Conservation (phyloP, 2,888 invertebrate genomes). For the Lamellibrachia satsuma region DNA sequence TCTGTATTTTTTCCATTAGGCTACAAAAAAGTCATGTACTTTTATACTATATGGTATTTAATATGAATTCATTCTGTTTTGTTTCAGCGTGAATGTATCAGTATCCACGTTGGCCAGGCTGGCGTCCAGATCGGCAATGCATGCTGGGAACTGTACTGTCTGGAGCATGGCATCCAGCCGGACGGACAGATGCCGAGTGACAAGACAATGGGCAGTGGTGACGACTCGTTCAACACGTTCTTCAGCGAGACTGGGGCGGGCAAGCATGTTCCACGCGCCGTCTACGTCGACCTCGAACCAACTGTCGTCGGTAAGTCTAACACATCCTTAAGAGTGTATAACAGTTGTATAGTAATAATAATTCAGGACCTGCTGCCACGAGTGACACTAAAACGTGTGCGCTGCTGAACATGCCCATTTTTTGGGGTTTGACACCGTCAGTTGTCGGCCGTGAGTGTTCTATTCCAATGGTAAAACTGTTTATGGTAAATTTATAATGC, state of each 20-base stretch:
- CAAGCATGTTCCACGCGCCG: slow-evolving; percentile 90
- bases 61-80: slow-evolving; percentile 41
- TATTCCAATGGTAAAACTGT: too few species aligned
- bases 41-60: not conserved
- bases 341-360: too few species aligned
- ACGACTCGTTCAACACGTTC: slow-evolving; percentile 87
- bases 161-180: slow-evolving; percentile 70
- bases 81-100: slow-evolving; percentile 67
- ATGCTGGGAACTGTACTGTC: slow-evolving; percentile 71
- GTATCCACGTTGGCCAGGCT: slow-evolving; percentile 68
- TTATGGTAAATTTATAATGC: too few species aligned
- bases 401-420: too few species aligned
- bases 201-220: slow-evolving; percentile 77
- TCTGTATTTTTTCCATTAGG: not conserved
- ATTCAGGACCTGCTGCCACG: too few species aligned
- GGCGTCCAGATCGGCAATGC: slow-evolving; percentile 70
- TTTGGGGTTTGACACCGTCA: too few species aligned
- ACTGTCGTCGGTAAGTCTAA: slow-evolving; percentile 74
- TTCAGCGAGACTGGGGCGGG: slow-evolving; percentile 88
- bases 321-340: too few species aligned
- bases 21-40: not conserved
- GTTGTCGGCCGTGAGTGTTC: too few species aligned
- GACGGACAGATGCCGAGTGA: slow-evolving; percentile 77
- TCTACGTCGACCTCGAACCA: slow-evolving; percentile 95
- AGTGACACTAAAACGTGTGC: too few species aligned